Evolutionary conservation across 1,140 invertebrate species (phyloP), one percentile per base, ranked within the genome.

Genomic region (Camponotus pennsylvanicus): DNA sequence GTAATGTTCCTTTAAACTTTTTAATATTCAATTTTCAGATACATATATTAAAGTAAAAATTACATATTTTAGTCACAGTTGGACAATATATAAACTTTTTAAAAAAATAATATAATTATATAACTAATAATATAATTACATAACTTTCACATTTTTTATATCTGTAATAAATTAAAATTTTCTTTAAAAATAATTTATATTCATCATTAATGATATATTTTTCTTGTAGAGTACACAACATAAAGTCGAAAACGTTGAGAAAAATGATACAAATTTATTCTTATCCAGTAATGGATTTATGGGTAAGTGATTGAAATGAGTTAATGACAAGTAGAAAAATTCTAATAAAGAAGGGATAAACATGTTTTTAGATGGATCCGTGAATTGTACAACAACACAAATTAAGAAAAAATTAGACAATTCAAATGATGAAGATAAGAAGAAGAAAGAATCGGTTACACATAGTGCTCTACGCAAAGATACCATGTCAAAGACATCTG

Each of bases 211-310:
- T 15, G 15, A 52, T 7, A 9, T 15, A 34, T 63, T 45, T 45
- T 75, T 82, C 34, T 84, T 78, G 0, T 27, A 91, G 90, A 34
- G 49, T 40, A 79, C 37, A 18, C 73, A 90, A 73, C 32, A 18
- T 42, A 87, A 79, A 9, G 27, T 63, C 4, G 83, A 90, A 66
- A 86, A 52, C 40, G 42, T 82, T 1, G 49, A 86, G 6, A 71
- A 71, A 11, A 64, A 77, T 18, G 42, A 69, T 52, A 52, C 21
- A 55, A 88, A 85, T 80, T 85, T 83, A 8, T 85, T 85, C 32
- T 57, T 87, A 64, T 40, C 64, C 15, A 89, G 45, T 7, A 92
- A 91, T 80, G 87, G 87, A 37, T 86, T 91, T 45, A 71, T 89
- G 87, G 91, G 92, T 92, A 88, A 90, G 70, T 40, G 3, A 78